Evolutionary conservation across 2,888 invertebrate species (phyloP).

Genomic region (Hedychridium roseum): DNA sequence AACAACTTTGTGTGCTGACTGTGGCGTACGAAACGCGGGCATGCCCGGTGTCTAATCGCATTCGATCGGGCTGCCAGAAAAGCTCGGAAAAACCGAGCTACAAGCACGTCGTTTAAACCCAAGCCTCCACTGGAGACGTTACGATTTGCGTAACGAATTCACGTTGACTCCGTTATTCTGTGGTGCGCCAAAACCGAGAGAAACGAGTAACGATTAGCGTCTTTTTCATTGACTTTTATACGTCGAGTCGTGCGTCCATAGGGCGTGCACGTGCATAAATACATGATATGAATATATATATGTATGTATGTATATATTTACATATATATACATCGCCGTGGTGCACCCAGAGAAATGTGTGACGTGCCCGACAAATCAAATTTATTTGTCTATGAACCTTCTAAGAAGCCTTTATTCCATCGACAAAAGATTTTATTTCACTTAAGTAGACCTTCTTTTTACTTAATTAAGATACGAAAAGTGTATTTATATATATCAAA

Average conservation of each 20-base stretch:
- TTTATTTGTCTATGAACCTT: no score
- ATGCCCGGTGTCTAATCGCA: constrained; percentile 33
- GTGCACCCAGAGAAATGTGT: no score
- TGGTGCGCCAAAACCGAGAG: constrained; percentile 43
- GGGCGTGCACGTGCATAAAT: constrained; percentile 22
- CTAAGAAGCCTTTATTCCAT: no score
- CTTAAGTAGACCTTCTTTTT: no score
- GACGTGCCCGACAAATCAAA: no score
- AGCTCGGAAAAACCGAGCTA: constrained; percentile 11
- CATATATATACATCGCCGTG: constrained; percentile 6
- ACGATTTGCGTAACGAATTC: no score
- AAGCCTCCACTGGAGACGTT: no score
- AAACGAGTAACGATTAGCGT: background rate
- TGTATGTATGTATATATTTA: constrained; percentile 10
- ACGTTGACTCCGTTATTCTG: constrained; percentile 60
- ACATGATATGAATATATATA: constrained; percentile 21
- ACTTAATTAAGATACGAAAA: no score
- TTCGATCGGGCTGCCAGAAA: constrained; percentile 24
- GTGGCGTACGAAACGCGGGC: constrained; percentile 37
- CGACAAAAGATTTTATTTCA: no score
- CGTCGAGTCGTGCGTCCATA: constrained; percentile 27
- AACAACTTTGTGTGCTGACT: constrained; percentile 41
- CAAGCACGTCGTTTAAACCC: no score
- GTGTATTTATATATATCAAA: no score
- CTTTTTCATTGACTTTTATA: constrained; percentile 30